phyloP scores from a whole-genome alignment of 92 coral and sea anemone species.

The Umimayanthus chanpuru region DNA sequence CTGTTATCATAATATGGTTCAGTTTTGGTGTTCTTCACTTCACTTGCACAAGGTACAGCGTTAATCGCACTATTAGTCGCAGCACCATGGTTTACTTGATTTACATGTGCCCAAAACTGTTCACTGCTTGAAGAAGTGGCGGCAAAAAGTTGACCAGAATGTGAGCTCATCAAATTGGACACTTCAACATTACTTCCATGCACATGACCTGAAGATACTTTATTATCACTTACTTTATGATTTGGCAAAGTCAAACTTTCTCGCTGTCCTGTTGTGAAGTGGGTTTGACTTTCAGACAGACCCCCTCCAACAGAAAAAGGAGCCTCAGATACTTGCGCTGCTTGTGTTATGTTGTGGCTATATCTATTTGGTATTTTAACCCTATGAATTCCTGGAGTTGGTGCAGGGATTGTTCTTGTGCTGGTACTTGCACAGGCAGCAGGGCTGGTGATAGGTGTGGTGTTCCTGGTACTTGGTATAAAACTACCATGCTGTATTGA shows the following conservation, averaged over 20 bases:
- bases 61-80: background rate
- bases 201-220: background rate
- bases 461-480: background rate
- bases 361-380: constrained; percentile 34
- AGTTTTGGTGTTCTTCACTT: background rate
- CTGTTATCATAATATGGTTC: background rate
- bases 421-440: background rate
- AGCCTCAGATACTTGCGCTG: background rate
- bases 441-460: background rate
- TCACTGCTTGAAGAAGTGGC: background rate
- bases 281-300: constrained; percentile 17
- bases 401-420: background rate
- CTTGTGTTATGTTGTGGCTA: background rate
- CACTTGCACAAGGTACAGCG: background rate
- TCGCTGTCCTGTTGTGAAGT: background rate
- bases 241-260: background rate
- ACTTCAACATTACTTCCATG: background rate
- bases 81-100: background rate
- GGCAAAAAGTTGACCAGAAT: background rate
- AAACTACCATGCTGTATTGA: background rate
- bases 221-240: background rate
- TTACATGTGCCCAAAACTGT: background rate
- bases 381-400: constrained; percentile 42
- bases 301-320: constrained; percentile 8
- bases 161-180: background rate